A percentile compares a stretch with the other conserved stretches of the same genome.
Conservation (phyloP, 2,797 vertebrate genomes). For the Cephalopachus bancanus region DNA sequence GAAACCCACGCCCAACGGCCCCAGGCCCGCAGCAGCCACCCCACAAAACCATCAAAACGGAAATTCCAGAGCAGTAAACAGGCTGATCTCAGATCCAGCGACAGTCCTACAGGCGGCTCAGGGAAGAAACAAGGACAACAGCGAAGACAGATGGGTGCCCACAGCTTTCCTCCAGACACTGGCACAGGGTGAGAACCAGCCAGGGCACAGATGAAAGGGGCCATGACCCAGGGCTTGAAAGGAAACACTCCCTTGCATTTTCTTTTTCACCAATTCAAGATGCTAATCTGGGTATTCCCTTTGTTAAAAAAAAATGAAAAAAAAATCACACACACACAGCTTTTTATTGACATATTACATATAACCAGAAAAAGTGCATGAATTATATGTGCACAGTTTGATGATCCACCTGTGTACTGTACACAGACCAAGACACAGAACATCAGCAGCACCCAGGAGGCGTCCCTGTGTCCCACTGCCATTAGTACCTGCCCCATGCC, state of each 20-base stretch:
- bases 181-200: rapidly evolving
- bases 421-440: neutral
- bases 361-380: neutral
- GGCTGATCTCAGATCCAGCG: neutral
- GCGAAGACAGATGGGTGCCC: neutral
- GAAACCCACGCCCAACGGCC: neutral
- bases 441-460: neutral
- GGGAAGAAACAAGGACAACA: neutral
- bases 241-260: neutral
- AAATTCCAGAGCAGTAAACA: constrained; percentile 43
- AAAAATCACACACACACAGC: neutral
- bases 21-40: neutral
- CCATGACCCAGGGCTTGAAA: neutral
- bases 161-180: neutral
- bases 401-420: neutral
- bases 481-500: rapidly evolving
- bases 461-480: neutral
- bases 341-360: neutral
- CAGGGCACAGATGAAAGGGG: neutral
- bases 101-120: neutral
- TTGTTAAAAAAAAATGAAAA: neutral
- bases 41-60: neutral
- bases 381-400: neutral
- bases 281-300: neutral
- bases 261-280: neutral